Conservation (phyloP, 2,113 vertebrate species). For the Aspiorhynchus laticeps region DNA sequence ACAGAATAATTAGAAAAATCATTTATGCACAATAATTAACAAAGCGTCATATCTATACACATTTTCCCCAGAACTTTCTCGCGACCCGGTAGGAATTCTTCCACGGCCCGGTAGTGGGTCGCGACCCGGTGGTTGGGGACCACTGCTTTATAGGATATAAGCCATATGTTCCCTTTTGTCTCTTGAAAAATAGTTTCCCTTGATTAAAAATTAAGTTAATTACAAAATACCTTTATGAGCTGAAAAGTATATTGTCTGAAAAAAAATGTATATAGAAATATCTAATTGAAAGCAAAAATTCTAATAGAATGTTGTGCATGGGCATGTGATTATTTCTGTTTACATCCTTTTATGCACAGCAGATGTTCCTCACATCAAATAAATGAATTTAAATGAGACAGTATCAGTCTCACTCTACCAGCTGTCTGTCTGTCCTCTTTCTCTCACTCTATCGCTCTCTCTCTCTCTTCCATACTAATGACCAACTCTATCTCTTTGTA, state of each 20-base stretch:
- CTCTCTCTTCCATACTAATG: slow-evolving; percentile 18
- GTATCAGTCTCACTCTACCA: slow-evolving; percentile 43
- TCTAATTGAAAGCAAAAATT: slow-evolving; percentile 22
- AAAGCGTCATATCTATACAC: no score
- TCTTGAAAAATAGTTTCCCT: not conserved
- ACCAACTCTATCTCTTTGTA: slow-evolving; percentile 33
- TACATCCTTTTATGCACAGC: slow-evolving; percentile 31
- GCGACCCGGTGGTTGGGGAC: no score
- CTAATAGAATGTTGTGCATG: not conserved
- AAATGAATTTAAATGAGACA: slow-evolving; percentile 54
- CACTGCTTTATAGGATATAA: not conserved
- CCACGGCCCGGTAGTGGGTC: no score
- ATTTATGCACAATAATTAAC: no score
- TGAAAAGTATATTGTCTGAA: not conserved
- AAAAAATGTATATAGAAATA: not conserved
- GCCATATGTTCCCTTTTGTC: not conserved
- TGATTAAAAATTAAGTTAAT: no score
- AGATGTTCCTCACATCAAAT: slow-evolving; percentile 43
- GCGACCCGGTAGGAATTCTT: no score
- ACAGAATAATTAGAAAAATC: no score
- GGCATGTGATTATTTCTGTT: slow-evolving; percentile 23
- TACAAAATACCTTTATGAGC: not conserved
- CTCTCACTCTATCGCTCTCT: not conserved
- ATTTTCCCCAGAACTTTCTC: no score
- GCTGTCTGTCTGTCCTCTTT: slow-evolving; percentile 34